Evolutionary conservation across 2,888 invertebrate species (phyloP).

Genomic region (Elmis aenea): DNA sequence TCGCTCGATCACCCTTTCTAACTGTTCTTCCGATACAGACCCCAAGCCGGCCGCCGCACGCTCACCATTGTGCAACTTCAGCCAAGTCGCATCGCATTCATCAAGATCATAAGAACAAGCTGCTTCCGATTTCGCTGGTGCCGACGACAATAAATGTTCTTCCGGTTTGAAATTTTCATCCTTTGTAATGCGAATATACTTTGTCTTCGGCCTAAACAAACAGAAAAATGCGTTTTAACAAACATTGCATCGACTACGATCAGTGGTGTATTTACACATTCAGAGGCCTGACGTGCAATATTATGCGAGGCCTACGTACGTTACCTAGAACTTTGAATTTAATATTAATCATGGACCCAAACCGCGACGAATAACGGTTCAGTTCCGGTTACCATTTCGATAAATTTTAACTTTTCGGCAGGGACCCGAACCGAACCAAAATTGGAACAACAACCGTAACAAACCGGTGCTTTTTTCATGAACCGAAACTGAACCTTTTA

Average conservation of each 20-base stretch:
- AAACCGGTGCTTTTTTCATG: too few species aligned
- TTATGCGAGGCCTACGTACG: too few species aligned
- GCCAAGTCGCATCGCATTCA: constrained; percentile 87
- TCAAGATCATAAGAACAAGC: constrained; percentile 95
- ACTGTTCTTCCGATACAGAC: constrained; percentile 76
- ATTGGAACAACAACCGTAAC: too few species aligned
- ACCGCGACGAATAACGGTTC: too few species aligned
- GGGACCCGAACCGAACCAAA: too few species aligned
- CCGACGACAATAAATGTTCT: constrained; percentile 78
- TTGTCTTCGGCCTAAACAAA: constrained; percentile 83
- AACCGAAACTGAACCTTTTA: too few species aligned
- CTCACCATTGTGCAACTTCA: constrained; percentile 82
- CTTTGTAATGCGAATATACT: constrained; percentile 85
- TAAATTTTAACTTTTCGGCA: too few species aligned
- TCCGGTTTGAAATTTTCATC: constrained; percentile 82
- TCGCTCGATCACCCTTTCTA: constrained; percentile 88
- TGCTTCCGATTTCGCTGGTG: constrained; percentile 83
- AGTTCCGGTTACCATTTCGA: too few species aligned
- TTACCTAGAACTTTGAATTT: too few species aligned
- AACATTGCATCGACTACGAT: neutral
- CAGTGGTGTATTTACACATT: neutral
- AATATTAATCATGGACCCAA: too few species aligned
- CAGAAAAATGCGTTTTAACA: constrained; percentile 26
- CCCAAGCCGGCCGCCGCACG: constrained; percentile 70
- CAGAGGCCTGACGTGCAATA: too few species aligned